Conservation (phyloP, 2,797 vertebrate genomes). For the Nyctibius grandis region DNA sequence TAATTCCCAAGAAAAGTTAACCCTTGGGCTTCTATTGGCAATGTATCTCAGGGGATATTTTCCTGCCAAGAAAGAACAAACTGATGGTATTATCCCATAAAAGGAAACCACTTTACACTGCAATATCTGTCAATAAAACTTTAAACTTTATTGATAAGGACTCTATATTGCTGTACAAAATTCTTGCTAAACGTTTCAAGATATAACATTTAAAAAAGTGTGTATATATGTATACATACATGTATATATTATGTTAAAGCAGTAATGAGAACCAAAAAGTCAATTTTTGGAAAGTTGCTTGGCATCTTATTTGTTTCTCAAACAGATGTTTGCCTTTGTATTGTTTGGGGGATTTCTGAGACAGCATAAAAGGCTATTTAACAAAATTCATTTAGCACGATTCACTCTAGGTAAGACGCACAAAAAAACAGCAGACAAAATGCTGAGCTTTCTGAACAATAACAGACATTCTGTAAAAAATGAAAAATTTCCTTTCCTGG, state of each 20-base stretch:
- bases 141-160: conserved; percentile 8
- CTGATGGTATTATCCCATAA: not conserved
- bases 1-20: not conserved
- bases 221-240: not conserved
- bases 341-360: not conserved
- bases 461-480: not conserved
- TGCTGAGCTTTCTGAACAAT: not conserved
- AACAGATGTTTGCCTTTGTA: not conserved
- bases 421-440: not conserved
- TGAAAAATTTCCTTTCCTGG: not conserved
- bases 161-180: not conserved
- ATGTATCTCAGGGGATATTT: not conserved
- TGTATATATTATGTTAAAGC: not conserved
- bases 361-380: not conserved
- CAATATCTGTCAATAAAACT: conserved; percentile 4
- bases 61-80: not conserved
- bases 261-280: not conserved
- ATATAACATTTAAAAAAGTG: not conserved
- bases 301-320: not conserved
- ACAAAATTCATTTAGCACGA: not conserved
- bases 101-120: not conserved
- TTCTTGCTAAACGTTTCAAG: not conserved
- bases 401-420: not conserved
- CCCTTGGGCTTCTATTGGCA: not conserved
- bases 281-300: not conserved